Evolutionary conservation across 2,888 invertebrate species (phyloP), one percentile per base, ranked within the genome.

Genomic region (Sylvicola cinctus): DNA sequence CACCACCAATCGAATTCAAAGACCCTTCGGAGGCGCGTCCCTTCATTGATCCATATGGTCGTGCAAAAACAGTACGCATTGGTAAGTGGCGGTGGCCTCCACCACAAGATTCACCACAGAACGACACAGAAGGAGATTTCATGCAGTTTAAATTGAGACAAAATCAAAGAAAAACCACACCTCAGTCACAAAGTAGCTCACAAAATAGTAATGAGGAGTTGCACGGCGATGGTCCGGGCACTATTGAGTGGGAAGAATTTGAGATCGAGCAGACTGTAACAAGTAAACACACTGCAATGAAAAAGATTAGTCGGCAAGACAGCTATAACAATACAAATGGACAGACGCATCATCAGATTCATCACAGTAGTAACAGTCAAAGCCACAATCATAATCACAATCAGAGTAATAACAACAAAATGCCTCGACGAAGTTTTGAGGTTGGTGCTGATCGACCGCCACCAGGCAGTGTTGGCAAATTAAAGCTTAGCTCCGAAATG

Each of bases 41-140:
- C 1, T 87, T 87, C 49, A 63, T 88, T 44, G 87, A 88, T 53
- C 87, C 87, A 0, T 88, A 88, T 46, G 88, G 90, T 1, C 62
- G 91, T 16, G 91, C 91, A 0, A 88, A 91, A 50, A 93, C 91
- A 0, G 90, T 93, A 0, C 65, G 91, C 20, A 91, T 95, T 35
- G 93, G 88, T 2, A 90, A 88, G 58, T 90, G 90, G 90, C 64
- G 83, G 40, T 93, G 93, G 93, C 93, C 95, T 6, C 91, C 91
- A 10, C 74, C 76, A 6, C 77, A 80, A 36, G 72, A 68, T 32
- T 72, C 71, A 13, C 76, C 74, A 2, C 69, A 68, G 16, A 72
- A 69, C 41, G 75, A 76, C 39, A 67, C 67, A 12, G 68, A 74
- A 4, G 84, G 81, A 47, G 76, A 77, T 43, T 87, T 87, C 48